Evolutionary conservation across 2,888 invertebrate genomes (phyloP).

Genomic region (Drosophila buzzatii): DNA sequence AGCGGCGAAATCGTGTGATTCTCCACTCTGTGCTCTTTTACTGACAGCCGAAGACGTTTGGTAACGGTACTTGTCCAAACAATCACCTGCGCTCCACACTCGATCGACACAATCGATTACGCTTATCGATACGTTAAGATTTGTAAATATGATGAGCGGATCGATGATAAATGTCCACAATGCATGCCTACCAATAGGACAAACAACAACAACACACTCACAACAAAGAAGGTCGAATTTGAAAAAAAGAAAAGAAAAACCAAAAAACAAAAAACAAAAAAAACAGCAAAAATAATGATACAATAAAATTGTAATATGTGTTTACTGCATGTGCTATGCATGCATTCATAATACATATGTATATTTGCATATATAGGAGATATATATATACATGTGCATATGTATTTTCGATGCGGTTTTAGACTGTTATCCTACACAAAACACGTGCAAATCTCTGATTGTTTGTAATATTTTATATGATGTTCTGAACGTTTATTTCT

Average conservation of each 20-base stretch:
- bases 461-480: conserved; percentile 38
- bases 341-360: conserved; percentile 1
- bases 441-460: conserved; percentile 33
- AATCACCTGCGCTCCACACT: conserved; percentile 53
- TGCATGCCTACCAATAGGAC: conserved; percentile 25
- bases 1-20: conserved; percentile 68
- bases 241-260: conserved; percentile 8
- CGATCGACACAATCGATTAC: conserved; percentile 24
- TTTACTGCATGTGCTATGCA: conserved; percentile 41
- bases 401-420: conserved; percentile 27
- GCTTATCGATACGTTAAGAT: conserved; percentile 24
- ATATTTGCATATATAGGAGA: conserved; percentile 9
- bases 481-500: conserved; percentile 41
- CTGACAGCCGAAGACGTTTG: conserved; percentile 64
- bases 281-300: conserved; percentile 26
- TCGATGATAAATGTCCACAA: conserved; percentile 29
- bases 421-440: conserved; percentile 40
- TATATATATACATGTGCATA: background rate
- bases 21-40: conserved; percentile 71
- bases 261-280: background rate
- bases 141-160: conserved; percentile 43
- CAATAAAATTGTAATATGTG: conserved; percentile 53
- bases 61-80: conserved; percentile 40
- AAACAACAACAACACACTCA: conserved; percentile 12
- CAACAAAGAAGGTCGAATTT: conserved; percentile 38